phyloP scores from a whole-genome alignment of 2,797 vertebrate species.

The Esox masquinongy region DNA sequence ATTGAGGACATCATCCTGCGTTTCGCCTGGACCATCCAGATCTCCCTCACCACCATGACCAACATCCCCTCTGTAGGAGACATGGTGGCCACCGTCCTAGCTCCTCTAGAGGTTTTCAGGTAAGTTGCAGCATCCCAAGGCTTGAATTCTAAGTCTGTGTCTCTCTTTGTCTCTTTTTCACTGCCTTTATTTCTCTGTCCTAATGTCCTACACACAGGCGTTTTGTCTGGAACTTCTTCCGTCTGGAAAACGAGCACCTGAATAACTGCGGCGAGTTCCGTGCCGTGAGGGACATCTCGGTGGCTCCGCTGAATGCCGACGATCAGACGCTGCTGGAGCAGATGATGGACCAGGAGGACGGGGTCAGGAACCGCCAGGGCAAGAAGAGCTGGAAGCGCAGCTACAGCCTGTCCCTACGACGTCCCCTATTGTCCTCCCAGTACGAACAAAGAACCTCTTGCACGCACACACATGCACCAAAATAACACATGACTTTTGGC shows the following conservation, averaged over 20 bases:
- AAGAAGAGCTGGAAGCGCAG: conserved; percentile 91
- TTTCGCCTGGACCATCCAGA: conserved; percentile 95
- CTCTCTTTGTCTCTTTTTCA: background rate
- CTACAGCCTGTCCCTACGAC: conserved; percentile 88
- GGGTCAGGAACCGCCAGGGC: conserved; percentile 91
- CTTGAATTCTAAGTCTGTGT: background rate
- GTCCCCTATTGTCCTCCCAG: conserved; percentile 89
- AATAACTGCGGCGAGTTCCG: conserved; percentile 98
- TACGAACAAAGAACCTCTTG: conserved; percentile 61
- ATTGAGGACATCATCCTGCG: conserved; percentile 94
- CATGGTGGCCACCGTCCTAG: conserved; percentile 89
- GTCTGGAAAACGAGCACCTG: conserved; percentile 95
- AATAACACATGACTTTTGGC: background rate
- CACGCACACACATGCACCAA: background rate
- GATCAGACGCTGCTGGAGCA: conserved; percentile 96
- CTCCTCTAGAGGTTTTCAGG: conserved; percentile 97
- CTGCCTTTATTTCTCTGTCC: background rate
- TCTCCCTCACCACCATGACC: conserved; percentile 84
- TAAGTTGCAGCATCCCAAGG: conserved; percentile 60
- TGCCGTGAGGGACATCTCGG: conserved; percentile 93
- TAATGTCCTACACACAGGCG: conserved; percentile 71
- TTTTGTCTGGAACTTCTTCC: conserved; percentile 99
- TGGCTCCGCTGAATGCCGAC: conserved; percentile 94
- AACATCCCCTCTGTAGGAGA: conserved; percentile 79
- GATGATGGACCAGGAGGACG: conserved; percentile 99